Base-by-base conservation (phyloP, 2,888 invertebrate genomes). In the Agriotes lineatus region DNA sequence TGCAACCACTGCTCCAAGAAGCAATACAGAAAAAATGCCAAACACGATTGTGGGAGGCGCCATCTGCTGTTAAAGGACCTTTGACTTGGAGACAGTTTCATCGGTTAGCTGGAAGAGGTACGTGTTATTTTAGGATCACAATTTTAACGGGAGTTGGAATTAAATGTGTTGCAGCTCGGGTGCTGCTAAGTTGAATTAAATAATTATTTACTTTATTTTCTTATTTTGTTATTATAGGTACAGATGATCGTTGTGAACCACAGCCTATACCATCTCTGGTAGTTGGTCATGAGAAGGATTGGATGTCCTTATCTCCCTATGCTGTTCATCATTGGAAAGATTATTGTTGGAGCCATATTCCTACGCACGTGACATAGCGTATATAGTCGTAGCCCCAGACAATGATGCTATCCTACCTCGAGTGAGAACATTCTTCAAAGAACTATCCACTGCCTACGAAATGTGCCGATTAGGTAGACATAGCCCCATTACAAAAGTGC, bases 21-120 rank as follows among this genome's bases (percentile, higher is more conserved):
- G 97, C 97, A 67, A 96, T 98, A 75, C 97, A 97, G 84, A 96
- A 96, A 85, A 96, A 96, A 77, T 93, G 94, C 75, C 92, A 93
- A 48, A 86, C 86, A 10, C 75, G 95, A 75, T 89, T 96, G 85
- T 97, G 97, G 94, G 97, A 98, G 84, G 95, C 96, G 60, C 93
- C 93, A 0, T 91, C 93, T 77, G 93, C 92, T 0, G 96, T 99
- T 42, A 93, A 95, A 73, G 99, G 99, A 0, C 99, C 99, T 25
- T 89, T 99, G 10, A 99, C 99, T 0, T 99, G 99, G 99, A 90
- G 97, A 60, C 96, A 98, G 84, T 98, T 99, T 86, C 98, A 97
- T 87, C 90, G 96, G 68, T 88, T 98, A 69, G 97, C 97, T 39
- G 97, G 97, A 6, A 88, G 97, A 81, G 96, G 82, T 81, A 71